These are phyloP conservation scores for Carcina quercana DNA, from an alignment of 2,888 invertebrate genomes.

Conservation along the genomic window DNA sequence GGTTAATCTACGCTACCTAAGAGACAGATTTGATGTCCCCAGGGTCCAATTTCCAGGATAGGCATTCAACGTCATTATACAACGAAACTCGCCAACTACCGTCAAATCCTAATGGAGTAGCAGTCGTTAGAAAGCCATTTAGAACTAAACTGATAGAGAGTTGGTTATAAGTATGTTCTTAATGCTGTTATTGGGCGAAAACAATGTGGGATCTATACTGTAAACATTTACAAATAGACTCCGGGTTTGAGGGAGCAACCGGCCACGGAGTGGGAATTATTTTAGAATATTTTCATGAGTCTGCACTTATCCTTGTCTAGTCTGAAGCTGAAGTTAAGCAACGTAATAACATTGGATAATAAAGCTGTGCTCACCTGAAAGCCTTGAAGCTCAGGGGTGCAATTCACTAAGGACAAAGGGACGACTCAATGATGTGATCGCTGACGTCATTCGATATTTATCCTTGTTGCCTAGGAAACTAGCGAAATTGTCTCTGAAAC, in stretches of 20 bases:
- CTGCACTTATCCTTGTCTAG: background rate
- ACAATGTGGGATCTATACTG: background rate
- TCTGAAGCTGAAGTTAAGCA: no score
- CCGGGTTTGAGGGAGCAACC: no score
- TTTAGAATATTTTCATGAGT: background rate
- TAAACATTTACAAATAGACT: background rate
- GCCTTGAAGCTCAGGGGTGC: no score
- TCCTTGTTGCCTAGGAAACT: no score
- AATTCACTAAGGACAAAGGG: no score
- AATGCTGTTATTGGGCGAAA: background rate
- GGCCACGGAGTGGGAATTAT: background rate
- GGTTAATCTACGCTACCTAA: background rate
- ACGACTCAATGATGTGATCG: no score
- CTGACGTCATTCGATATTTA: no score
- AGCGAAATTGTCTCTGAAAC: no score
- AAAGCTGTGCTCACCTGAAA: no score
- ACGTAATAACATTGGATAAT: no score
- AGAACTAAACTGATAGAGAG: background rate
- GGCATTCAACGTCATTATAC: background rate
- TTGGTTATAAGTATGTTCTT: background rate
- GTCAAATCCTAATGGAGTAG: constrained; percentile 2
- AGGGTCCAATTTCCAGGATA: background rate
- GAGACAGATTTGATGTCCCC: background rate
- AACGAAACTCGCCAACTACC: constrained; percentile 1
- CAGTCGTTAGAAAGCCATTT: constrained; percentile 5